Evolutionary conservation across 2,888 invertebrate species (phyloP), one percentile per base, ranked within the genome.

Genomic region (Parnassius glacialis): DNA sequence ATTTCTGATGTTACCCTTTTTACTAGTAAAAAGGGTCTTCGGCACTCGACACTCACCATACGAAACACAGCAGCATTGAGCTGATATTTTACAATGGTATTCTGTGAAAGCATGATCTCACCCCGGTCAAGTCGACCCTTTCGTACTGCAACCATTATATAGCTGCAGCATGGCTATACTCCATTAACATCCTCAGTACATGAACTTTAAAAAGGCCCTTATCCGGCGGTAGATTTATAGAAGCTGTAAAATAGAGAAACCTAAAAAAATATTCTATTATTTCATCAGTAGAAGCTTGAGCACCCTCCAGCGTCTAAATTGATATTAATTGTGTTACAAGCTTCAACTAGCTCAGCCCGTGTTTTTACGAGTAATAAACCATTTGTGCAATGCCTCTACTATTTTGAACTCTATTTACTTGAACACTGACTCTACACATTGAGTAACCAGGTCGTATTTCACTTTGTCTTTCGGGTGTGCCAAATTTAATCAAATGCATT

Each of bases 301-400:
- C 68, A 76, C 83, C 84, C 80, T 80, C 70, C 71, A 74, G 73
- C 68, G 71, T 71, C 74, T 81, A 87, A 89, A 90, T 90, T 90
- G 87, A 87, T 89, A 90, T 90, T 89, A 89, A 90, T 89, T 89
- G 83, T 80, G 76, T 90, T 87, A 89, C 81, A 77, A 80, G 79
- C 84, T 81, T 81, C 78, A 75, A 79, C 71, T 77, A 73, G 70
- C 74, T 75, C 74, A 78, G 86, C 89, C 90, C 86, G 87, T 89
- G 87, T 90, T 90, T 87, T 89, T 89, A 87, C 89, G 85, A 77
- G 81, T 86, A 88, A 87, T 87, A 81, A 89, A 80, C 75, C 74
- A 73, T 78, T 84, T 63, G 65, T 69, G 66, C 70, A 68, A 68
- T 65, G 52, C 64, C 61, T 65, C 42, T 20, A 57, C 65, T 43